Base-by-base conservation (phyloP, 2,888 invertebrate genomes). In the Lobophora halterata region DNA sequence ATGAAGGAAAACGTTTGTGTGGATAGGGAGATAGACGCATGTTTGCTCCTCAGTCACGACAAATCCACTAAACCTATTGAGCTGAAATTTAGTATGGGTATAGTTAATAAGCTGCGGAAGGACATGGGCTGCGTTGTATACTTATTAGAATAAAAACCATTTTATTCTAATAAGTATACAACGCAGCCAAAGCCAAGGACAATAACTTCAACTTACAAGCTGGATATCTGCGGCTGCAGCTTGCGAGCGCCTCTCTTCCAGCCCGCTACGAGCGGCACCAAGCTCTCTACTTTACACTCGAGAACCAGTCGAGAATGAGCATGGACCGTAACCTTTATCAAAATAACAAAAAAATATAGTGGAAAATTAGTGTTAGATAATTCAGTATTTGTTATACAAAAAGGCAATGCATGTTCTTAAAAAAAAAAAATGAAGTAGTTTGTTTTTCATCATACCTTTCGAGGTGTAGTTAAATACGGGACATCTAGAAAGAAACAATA, bases 241-340 rank as follows among this genome's bases (percentile, higher is more conserved):
- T 35, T 55, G 0, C 37, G 46, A 0, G 52, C 52, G 17, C 76
- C 73, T 38, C 67, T 79, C 2, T 61, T 77, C 92, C 93, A 93
- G 52, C 74, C 75, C 0, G 90, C 88, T 0, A 79, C 79, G 46
- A 90, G 89, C 0, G 93, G 92, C 2, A 91, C 89, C 17, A 90
- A 62, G 38, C 92, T 92, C 40, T 91, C 88, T 3, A 92, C 89
- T 8, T 74, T 70, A 57, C 93, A 93, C 0, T 71, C 72, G 1
- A 93, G 57, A 0, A 77, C 76, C 2, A 90, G 83, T 1, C 88
- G 74, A 13, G 87, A 71, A 52, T 88, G 88, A 1, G 80, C 69
- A 30, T 73, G 80, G 0, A 65, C 77, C 14, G 60, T 50, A n/a
- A 83, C 47, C 85, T 85, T 26, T 2, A 17, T 29, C 5, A 14